Percentiles rank a stretch among this genome's conserved stretches.
phyloP scores from a whole-genome alignment of 2,113 vertebrate species.

The Ptilonorhynchus violaceus region DNA sequence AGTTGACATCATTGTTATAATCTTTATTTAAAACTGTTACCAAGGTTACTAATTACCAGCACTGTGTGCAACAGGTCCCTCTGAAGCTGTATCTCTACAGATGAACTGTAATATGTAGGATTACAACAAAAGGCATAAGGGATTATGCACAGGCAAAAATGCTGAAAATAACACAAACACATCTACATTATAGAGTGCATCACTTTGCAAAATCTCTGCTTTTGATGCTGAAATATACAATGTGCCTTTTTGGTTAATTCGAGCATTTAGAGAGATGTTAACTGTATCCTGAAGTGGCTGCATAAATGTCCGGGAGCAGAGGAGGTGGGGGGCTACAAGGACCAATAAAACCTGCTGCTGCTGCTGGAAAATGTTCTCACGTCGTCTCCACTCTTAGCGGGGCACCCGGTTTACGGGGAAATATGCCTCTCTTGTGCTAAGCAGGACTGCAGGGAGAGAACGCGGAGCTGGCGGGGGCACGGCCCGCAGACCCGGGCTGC shows the following conservation, averaged over 20 bases:
- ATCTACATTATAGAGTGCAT: background rate
- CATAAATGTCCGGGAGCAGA: background rate
- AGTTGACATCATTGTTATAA: constrained; percentile 82
- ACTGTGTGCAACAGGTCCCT: constrained; percentile 89
- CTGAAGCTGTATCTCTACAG: constrained; percentile 85
- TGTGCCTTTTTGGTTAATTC: constrained; percentile 5
- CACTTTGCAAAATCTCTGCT: background rate
- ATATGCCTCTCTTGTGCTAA: background rate
- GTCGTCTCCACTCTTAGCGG: background rate
- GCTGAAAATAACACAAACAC: constrained; percentile 48
- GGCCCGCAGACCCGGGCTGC: background rate
- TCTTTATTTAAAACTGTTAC: constrained; percentile 94
- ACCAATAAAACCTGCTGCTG: background rate
- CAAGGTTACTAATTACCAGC: constrained; percentile 97
- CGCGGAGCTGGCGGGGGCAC: background rate
- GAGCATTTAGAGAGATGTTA: background rate
- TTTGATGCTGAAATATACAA: background rate
- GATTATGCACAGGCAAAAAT: constrained; percentile 65
- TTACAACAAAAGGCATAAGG: constrained; percentile 73
- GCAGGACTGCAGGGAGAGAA: background rate
- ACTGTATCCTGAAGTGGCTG: background rate
- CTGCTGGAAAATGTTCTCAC: background rate
- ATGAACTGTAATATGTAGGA: constrained; percentile 75
- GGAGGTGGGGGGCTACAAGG: background rate
- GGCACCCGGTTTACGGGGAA: background rate